Base-by-base conservation (phyloP, 2,113 vertebrate genomes). In the Oreochromis tanganicae region DNA sequence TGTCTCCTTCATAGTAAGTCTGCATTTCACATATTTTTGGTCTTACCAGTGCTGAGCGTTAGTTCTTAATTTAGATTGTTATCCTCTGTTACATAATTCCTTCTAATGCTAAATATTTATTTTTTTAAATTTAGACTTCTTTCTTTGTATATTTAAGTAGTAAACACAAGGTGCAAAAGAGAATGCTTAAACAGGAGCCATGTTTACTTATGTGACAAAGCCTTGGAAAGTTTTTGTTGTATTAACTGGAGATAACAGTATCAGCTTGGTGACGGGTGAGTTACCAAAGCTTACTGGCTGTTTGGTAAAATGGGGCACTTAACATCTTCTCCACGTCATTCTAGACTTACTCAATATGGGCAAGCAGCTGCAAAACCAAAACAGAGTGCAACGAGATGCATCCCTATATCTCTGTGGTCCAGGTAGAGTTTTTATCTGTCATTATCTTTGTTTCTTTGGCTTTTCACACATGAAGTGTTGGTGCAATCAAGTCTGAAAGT, bases 321-420 rank as follows among this genome's bases (percentile, higher is more conserved):
- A 84, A 82, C 9, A n/a, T 27, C 5, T 56, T n/a, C 12, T 80
- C 9, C 6, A 16, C 12, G 1, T 82, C 10, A 9, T 52, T 92
- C 17, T 81, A 99, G 99, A 98, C 97, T 1, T 99, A 99, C 82
- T 99, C 98, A n/a, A 94, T 99, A 92, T 99, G 99, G 99, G 98
- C 98, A 54, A 98, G 98, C 95, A 98, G 97, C 94, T 99, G 98
- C 95, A 98, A 98, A 96, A 99, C 97, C 94, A 99, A 99, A 96
- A 96, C 97, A 0, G 97, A 98, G 83, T 99, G 99, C 95, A 99
- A 99, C 86, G 97, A 98, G 87, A 96, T 99, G 91, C 99, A 99
- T 93, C 98, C 99, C 10, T 98, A 97, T 83, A 97, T 99, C 88
- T 99, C 99, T 81, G 98, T 98, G 84, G 96, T 99, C 6, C 99